Base-by-base conservation (phyloP, 2,888 invertebrate species). In the Eupithecia centaureata region DNA sequence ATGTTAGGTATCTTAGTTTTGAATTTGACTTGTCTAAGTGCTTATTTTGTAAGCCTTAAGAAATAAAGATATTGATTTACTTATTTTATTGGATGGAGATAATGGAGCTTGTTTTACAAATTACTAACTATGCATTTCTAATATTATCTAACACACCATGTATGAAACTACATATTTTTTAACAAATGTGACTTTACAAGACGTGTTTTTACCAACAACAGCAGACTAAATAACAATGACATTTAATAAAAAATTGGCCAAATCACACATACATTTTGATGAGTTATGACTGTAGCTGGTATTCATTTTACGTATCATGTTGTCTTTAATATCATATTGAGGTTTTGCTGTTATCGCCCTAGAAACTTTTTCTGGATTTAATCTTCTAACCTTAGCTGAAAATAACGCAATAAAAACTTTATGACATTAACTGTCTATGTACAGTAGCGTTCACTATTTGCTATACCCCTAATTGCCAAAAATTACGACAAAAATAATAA, bases 281-380 rank as follows among this genome's bases (percentile, higher is more conserved):
- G n/a, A 3, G 15, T n/a, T 56, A 56, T 56, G n/a, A 8, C 10
- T 27, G 8, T 18, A n/a, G 54, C n/a, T 8, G 10, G 30, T n/a
- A 71, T 71, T 83, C 63, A 79, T 73, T 61, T 85, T 73, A 73
- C 82, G 82, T n/a, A 27, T 85, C 81, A 62, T 81, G 76, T 77
- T 82, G 33, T 82, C 79, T 15, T 77, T 73, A 7, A 68, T 51
- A 59, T 75, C 79, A 57, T 22, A 57, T 67, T 82, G 85, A 30
- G 81, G 81, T 61, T 85, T 81, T 10, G 80, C 67, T 66, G 75
- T 82, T 35, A 78, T 52, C 33, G 84, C 76, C 81, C 75, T 82
- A 64, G 71, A 82, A 38, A 76, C 56, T 33, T 75, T 69, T 78
- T 82, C 42, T 51, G 76, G 64, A 42, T 47, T 70, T 1, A 75